Evolutionary conservation across 37 sponge, comb jelly and placozoan genomes (phyloP).

Genomic region (Amphimedon queenslandica): DNA sequence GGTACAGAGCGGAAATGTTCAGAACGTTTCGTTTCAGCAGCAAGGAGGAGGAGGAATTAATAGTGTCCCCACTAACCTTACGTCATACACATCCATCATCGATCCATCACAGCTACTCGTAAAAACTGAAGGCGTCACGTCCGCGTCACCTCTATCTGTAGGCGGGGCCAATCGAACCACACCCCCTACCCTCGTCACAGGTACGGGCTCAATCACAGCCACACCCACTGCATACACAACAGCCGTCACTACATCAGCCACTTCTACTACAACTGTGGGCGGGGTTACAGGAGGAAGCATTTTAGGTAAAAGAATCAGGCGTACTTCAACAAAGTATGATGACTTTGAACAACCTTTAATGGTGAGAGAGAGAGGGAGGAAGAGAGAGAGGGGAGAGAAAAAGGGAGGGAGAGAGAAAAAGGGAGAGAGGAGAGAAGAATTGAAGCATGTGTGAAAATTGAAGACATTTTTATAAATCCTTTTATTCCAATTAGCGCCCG

Average conservation of each 20-base stretch:
- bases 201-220: constrained; percentile 50
- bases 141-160: constrained; percentile 5
- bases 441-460: too few relatives aligned
- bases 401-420: too few relatives aligned
- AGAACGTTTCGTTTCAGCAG: background rate
- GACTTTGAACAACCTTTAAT: constrained; percentile 61
- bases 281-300: background rate
- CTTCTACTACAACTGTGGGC: constrained; percentile 20
- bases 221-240: constrained; percentile 55
- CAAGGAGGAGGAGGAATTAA: background rate
- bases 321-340: constrained; percentile 63
- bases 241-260: constrained; percentile 56
- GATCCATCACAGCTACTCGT: constrained; percentile 1
- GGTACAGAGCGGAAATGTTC: background rate
- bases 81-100: background rate
- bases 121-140: constrained; percentile 28
- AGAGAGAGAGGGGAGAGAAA: too few relatives aligned
- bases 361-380: too few relatives aligned
- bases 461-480: too few relatives aligned
- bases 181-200: constrained; percentile 9
- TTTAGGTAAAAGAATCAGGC: constrained; percentile 64
- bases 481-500: too few relatives aligned
- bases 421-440: too few relatives aligned
- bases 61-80: background rate
- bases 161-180: constrained; percentile 2